These are phyloP conservation scores for Epizoanthus illoricatus DNA, from an alignment of 92 coral and sea anemone species.

Conservation along the genomic window DNA sequence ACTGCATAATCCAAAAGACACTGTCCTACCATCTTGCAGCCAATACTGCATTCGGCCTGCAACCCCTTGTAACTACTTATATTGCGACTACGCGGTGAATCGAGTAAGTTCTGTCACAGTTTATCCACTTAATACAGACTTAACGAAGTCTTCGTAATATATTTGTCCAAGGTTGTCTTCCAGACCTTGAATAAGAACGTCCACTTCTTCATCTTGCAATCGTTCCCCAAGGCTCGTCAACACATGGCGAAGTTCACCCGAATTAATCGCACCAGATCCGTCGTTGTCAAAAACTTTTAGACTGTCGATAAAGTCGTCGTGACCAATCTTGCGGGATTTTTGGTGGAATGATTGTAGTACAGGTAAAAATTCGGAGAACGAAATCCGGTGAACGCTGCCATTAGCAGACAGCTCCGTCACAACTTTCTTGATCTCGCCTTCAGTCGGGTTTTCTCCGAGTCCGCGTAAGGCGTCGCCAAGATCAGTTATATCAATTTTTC, in stretches of 20 bases:
- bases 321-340: constrained; percentile 65
- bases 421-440: constrained; percentile 88
- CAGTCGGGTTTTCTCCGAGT: constrained; percentile 93
- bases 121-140: constrained; percentile 77
- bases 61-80: not conserved
- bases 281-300: constrained; percentile 90
- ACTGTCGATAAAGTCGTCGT: constrained; percentile 93
- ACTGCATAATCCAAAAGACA: no score
- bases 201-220: constrained; percentile 85
- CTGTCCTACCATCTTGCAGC: no score
- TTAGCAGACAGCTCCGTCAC: constrained; percentile 83
- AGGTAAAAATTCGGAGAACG: constrained; percentile 91
- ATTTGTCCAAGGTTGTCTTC: constrained; percentile 95
- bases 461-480: constrained; percentile 89
- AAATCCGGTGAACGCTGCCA: constrained; percentile 66
- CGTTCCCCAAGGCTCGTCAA: constrained; percentile 91
- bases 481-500: constrained; percentile 77
- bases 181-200: constrained; percentile 78
- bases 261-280: constrained; percentile 81
- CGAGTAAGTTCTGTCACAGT: not conserved
- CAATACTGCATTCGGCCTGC: no score
- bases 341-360: constrained; percentile 81
- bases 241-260: constrained; percentile 95
- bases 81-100: not conserved
- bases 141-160: constrained; percentile 89